Conservation (phyloP, 2,113 vertebrate genomes). For the Xerus inauris region DNA sequence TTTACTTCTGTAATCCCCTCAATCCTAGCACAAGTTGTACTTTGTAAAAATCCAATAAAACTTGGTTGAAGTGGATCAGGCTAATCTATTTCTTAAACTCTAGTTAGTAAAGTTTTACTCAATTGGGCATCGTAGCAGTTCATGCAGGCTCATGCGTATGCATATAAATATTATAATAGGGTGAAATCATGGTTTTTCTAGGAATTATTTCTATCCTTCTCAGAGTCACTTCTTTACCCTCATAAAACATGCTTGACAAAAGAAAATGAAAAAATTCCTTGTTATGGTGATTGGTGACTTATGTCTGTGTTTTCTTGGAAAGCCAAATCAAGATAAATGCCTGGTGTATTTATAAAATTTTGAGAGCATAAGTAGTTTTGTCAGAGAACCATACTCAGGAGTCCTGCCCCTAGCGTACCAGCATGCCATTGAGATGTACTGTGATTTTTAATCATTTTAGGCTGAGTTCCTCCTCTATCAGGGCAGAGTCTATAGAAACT, state of each 20-base stretch:
- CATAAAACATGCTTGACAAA: constrained; percentile 69
- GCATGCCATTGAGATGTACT: background rate
- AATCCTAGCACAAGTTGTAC: background rate
- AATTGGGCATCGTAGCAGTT: background rate
- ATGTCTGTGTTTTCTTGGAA: constrained; percentile 55
- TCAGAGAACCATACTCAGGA: constrained; percentile 15
- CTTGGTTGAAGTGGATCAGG: constrained; percentile 1
- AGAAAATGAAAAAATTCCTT: constrained; percentile 49
- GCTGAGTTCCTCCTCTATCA: constrained; percentile 44
- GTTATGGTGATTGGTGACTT: constrained; percentile 70
- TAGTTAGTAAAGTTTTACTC: background rate
- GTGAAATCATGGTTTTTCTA: constrained; percentile 59
- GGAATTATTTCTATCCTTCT: constrained; percentile 52
- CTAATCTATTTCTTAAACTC: constrained; percentile 1
- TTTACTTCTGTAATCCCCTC: background rate
- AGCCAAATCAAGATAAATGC: constrained; percentile 69
- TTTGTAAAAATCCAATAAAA: background rate
- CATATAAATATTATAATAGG: constrained; percentile 23
- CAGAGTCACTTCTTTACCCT: constrained; percentile 52
- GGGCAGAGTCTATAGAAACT: background rate
- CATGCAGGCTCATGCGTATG: background rate
- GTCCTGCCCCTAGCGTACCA: background rate
- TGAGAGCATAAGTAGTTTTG: background rate
- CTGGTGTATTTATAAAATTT: background rate
- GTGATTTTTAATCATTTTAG: constrained; percentile 37